Evolutionary conservation across 1,140 invertebrate genomes (phyloP).

Genomic region (Drusus annulatus): DNA sequence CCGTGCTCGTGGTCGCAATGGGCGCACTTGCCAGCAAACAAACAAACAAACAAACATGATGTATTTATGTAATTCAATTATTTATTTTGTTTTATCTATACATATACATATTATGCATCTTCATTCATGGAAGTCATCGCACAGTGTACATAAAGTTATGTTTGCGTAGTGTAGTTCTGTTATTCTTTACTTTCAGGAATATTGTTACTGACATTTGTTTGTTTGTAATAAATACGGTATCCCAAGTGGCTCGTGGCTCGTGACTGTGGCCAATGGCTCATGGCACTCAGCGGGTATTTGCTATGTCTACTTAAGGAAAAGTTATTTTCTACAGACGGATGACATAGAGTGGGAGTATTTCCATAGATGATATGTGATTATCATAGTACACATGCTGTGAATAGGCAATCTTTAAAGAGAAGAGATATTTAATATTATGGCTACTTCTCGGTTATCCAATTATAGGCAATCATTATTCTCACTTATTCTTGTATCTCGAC

Average conservation of each 20-base stretch:
- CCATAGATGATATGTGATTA: not conserved
- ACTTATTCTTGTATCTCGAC: not conserved
- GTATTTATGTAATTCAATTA: constrained; percentile 24
- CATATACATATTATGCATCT: constrained; percentile 21
- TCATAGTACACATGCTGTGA: constrained; percentile 7
- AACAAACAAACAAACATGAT: constrained; percentile 5
- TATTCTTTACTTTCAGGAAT: constrained; percentile 17
- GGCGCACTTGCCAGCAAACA: constrained; percentile 25
- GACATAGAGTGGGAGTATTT: not conserved
- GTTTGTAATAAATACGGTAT: not conserved
- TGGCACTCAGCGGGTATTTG: not conserved
- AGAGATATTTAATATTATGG: too few relatives aligned
- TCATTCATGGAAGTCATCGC: constrained; percentile 30
- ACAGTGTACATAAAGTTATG: constrained; percentile 55
- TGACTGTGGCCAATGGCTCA: not conserved
- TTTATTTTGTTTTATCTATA: constrained; percentile 35
- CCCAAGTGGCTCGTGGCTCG: not conserved
- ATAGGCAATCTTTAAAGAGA: not conserved
- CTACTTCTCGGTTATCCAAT: not conserved
- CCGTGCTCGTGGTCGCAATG: too few relatives aligned
- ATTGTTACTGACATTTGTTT: constrained; percentile 1
- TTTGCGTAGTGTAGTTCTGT: constrained; percentile 40
- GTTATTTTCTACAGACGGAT: not conserved
- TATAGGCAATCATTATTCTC: constrained; percentile 25
- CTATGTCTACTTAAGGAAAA: not conserved